Base-by-base conservation (phyloP, 2,888 invertebrate genomes). In the Lycocerus yunnanus region DNA sequence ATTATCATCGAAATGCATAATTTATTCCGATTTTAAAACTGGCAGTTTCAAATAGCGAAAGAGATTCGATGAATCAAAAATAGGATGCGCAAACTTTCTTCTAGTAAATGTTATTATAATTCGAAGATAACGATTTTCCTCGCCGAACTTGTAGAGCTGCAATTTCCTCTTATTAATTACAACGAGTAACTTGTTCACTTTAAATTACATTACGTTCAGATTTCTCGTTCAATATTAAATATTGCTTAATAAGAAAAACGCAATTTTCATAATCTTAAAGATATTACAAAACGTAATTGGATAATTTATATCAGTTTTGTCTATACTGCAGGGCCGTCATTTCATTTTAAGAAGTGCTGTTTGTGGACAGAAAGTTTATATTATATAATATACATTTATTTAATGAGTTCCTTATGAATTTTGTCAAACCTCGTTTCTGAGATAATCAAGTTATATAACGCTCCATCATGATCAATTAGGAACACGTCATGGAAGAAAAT, bases 101-200 rank as follows among this genome's bases (percentile, higher is more conserved):
- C 43, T 43, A 43, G 43, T 43, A 43, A 43, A 43, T 43, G 61
- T 18, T 63, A 63, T 20, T 63, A 16, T n/a, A 18, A 63, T 63
- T 63, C 61, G 3, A 16, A 20, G 13, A 63, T 63, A 18, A 63
- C 16, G 61, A 63, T 63, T 18, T 63, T 63, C 18, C 18, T 6
- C 11, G 18, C 61, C n/a, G 8, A 18, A 63, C 61, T 63, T n/a
- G 20, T 63, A 18, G 16, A 20, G 20, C 18, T 63, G 61, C 61
- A 63, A 63, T 63, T 63, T 63, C 61, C 61, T 63, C 15, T 63
- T 63, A 63, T 63, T 63, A 63, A 63, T 63, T 63, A 63, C 61
- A n/a, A 18, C 61, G 18, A 63, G 20, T 20, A 63, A 63, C 61
- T 63, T 63, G 61, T 63, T 63, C 20, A 18, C 16, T 63, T 63